These are phyloP conservation scores for Lasiurus borealis DNA, from an alignment of 2,113 vertebrate species.

Conservation along the genomic window DNA sequence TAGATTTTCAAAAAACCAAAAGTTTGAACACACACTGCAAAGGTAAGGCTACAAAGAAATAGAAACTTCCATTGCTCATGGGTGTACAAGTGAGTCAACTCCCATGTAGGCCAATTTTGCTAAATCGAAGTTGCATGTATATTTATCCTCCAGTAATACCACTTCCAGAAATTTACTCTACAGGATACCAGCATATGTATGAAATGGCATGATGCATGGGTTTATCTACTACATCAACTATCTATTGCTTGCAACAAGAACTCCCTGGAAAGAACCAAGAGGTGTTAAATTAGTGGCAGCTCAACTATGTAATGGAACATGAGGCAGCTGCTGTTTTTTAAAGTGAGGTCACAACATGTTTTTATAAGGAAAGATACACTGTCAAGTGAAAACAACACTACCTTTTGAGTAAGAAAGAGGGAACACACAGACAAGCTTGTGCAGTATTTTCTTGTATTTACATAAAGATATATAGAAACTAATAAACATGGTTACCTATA, in stretches of 20 bases:
- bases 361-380: background rate
- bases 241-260: background rate
- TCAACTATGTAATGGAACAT: background rate
- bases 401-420: background rate
- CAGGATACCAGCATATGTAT: background rate
- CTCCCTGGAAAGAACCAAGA: background rate
- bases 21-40: background rate
- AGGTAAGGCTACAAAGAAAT: background rate
- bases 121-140: background rate
- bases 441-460: background rate
- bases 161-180: background rate
- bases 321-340: background rate
- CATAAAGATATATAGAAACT: conserved; percentile 37
- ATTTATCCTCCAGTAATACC: background rate
- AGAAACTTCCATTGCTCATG: background rate
- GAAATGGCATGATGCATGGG: background rate
- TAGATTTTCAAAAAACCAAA: background rate
- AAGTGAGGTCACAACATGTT: background rate
- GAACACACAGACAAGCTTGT: background rate
- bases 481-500: background rate
- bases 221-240: background rate
- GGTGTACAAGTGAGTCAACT: background rate
- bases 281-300: background rate
- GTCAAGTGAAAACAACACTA: background rate
- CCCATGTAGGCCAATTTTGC: background rate